A percentile compares a stretch with the other conserved stretches of the same genome.
These are phyloP conservation scores for Diarsia rubi DNA, from an alignment of 2,888 invertebrate species.

Conservation along the genomic window DNA sequence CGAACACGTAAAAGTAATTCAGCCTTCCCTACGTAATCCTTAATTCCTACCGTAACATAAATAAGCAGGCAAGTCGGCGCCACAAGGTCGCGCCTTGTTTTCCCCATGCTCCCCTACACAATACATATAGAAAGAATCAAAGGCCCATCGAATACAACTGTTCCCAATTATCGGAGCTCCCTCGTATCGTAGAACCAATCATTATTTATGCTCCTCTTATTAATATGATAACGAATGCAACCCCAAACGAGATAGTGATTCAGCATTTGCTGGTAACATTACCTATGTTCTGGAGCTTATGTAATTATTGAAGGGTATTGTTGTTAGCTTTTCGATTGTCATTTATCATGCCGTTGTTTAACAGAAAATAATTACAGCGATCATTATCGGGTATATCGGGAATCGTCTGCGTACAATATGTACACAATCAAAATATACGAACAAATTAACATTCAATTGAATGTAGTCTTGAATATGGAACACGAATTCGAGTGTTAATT, in stretches of 20 bases:
- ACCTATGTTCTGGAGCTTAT: constrained; percentile 59
- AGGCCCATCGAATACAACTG: constrained; percentile 61
- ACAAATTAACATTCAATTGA: constrained; percentile 9
- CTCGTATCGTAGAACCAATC: constrained; percentile 64
- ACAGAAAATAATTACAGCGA: constrained; percentile 28
- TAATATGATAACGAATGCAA: constrained; percentile 79
- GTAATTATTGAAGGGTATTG: constrained; percentile 61
- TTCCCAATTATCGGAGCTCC: constrained; percentile 63
- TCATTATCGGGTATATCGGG: constrained; percentile 22
- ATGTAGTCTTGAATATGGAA: constrained; percentile 11
- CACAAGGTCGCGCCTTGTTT: constrained; percentile 56
- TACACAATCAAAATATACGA: constrained; percentile 9
- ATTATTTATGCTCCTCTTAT: constrained; percentile 71
- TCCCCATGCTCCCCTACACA: constrained; percentile 38
- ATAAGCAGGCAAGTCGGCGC: constrained; percentile 57
- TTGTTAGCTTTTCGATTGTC: constrained; percentile 27
- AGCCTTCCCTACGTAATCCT: constrained; percentile 16
- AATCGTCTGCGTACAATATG: constrained; percentile 11
- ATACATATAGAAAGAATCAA: constrained; percentile 51
- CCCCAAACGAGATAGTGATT: constrained; percentile 67
- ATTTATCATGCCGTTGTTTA: constrained; percentile 25
- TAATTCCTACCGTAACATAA: constrained; percentile 46
- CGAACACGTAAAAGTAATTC: constrained; percentile 21
- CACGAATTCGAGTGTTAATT: constrained; percentile 10
- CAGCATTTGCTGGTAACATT: constrained; percentile 63